Conservation (phyloP, 2,113 vertebrate genomes). For the Phalacrocorax aristotelis region DNA sequence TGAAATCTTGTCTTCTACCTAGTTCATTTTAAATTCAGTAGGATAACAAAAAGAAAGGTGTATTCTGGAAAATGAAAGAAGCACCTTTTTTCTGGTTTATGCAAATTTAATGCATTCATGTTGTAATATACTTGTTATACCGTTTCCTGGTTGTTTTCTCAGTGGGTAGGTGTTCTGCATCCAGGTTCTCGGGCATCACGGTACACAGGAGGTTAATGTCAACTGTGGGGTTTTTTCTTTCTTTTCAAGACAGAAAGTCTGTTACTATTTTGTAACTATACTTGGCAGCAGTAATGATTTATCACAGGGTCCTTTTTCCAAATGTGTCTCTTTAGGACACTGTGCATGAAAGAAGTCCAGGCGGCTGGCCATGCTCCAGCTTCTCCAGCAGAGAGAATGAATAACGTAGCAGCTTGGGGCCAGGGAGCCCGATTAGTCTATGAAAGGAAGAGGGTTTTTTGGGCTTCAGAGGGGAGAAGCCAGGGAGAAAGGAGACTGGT, state of each 20-base stretch:
- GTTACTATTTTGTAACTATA: neutral
- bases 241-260: neutral
- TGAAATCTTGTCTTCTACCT: neutral
- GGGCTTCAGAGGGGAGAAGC: neutral
- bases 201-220: neutral
- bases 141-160: neutral
- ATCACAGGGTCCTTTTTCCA: neutral
- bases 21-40: neutral
- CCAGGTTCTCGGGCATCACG: accelerated
- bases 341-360: neutral
- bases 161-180: neutral
- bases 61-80: neutral
- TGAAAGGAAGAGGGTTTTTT: neutral
- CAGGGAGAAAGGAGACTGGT: neutral
- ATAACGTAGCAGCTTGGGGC: neutral
- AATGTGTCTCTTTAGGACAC: neutral
- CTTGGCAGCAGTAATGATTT: neutral
- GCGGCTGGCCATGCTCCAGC: neutral
- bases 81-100: neutral
- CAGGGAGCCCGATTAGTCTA: neutral
- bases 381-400: neutral
- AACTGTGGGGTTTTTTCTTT: neutral
- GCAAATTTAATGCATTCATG: neutral
- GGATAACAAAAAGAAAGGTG: neutral
- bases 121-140: accelerated